Evolutionary conservation across 2,888 invertebrate species (phyloP).

Genomic region (Muschampia plurimacula): DNA sequence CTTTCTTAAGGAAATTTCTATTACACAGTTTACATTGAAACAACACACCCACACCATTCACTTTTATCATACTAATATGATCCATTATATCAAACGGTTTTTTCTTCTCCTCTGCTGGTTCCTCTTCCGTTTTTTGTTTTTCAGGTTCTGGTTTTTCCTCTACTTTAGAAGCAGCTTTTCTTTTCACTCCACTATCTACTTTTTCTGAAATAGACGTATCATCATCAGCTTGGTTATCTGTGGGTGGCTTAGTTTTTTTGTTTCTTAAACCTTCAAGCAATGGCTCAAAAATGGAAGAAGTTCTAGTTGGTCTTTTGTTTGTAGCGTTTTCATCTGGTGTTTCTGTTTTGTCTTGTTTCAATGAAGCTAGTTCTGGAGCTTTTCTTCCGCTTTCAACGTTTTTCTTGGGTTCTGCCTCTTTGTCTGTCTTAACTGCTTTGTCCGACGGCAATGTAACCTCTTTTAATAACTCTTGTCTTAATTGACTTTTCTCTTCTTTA

Average conservation of each 20-base stretch:
- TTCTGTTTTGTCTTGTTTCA: conserved; percentile 53
- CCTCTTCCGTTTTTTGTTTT: conserved; percentile 19
- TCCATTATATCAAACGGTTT: conserved; percentile 75
- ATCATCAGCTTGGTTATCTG: conserved; percentile 36
- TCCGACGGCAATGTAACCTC: background rate
- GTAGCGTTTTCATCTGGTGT: conserved; percentile 50
- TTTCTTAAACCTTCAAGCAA: conserved; percentile 38
- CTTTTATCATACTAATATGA: conserved; percentile 75
- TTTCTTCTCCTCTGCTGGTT: conserved; percentile 20
- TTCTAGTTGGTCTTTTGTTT: conserved; percentile 39
- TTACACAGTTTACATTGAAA: conserved; percentile 80
- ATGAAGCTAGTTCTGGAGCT: conserved; percentile 37
- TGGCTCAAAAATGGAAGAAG: conserved; percentile 42
- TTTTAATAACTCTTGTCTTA: conserved; percentile 5
- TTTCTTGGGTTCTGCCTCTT: conserved; percentile 24
- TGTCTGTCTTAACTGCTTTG: background rate
- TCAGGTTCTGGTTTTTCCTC: conserved; percentile 8
- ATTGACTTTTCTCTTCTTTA: conserved; percentile 46
- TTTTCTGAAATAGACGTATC: conserved; percentile 38
- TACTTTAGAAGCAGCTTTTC: conserved; percentile 40
- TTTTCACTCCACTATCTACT: conserved; percentile 41
- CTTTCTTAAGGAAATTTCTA: conserved; percentile 76
- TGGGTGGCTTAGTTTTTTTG: conserved; percentile 25
- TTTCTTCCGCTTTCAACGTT: conserved; percentile 13
- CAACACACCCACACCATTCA: conserved; percentile 76